Percentiles rank a stretch among this genome's conserved stretches.
Conservation (phyloP, 2,113 vertebrate species). For the Chloropsis cyanopogon region DNA sequence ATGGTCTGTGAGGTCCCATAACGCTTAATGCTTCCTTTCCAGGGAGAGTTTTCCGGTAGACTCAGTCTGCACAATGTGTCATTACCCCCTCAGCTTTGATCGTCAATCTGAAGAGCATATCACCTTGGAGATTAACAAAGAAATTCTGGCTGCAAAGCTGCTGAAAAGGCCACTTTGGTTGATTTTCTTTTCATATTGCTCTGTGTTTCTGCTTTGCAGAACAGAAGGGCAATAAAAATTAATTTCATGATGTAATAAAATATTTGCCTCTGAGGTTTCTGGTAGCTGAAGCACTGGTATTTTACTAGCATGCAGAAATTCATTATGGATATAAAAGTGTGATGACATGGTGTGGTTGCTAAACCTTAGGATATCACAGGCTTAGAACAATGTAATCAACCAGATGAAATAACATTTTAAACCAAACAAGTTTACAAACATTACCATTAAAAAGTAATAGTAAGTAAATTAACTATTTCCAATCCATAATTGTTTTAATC, state of each 20-base stretch:
- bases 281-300: constrained; percentile 31
- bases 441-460: neutral
- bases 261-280: constrained; percentile 20
- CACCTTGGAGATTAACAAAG: constrained; percentile 24
- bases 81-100: constrained; percentile 3
- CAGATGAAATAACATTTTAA: constrained; percentile 30
- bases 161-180: constrained; percentile 29
- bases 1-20: neutral
- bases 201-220: constrained; percentile 40
- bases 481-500: neutral
- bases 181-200: constrained; percentile 21
- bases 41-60: neutral
- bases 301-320: constrained; percentile 28
- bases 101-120: constrained; percentile 15
- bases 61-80: neutral
- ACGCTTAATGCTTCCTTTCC: neutral
- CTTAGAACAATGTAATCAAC: neutral
- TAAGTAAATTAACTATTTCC: neutral
- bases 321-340: constrained; percentile 48
- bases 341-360: neutral
- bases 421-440: neutral
- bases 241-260: constrained; percentile 50
- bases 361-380: constrained; percentile 16
- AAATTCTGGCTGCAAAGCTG: constrained; percentile 17
- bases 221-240: constrained; percentile 58